phyloP scores from a whole-genome alignment of 1,140 invertebrate genomes.

The Ruditapes philippinarum region DNA sequence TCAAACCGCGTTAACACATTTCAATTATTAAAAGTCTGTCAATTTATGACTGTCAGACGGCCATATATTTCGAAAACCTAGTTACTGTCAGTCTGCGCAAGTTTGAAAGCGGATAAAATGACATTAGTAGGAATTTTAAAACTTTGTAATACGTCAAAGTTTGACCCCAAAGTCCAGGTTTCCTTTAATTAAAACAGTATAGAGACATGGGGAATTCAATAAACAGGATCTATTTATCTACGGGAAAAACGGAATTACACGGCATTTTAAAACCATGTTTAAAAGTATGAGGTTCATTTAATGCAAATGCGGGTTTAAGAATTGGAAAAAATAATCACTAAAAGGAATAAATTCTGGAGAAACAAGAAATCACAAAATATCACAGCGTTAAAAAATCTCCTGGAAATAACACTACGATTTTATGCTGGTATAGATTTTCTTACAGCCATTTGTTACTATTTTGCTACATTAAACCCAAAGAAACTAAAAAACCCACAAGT shows the following conservation, averaged over 20 bases:
- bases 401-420: background rate
- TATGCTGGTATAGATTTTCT: background rate
- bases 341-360: background rate
- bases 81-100: constrained; percentile 35
- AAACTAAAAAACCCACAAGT: background rate
- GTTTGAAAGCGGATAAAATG: constrained; percentile 37
- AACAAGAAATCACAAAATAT: background rate
- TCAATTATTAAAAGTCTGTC: constrained; percentile 65
- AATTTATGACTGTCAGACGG: constrained; percentile 23
- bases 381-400: background rate
- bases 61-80: constrained; percentile 54
- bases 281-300: background rate
- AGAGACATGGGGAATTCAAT: constrained; percentile 35
- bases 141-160: constrained; percentile 47
- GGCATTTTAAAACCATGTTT: background rate
- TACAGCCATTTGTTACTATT: background rate
- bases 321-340: background rate
- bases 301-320: background rate
- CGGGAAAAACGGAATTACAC: background rate
- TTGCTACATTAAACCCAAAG: background rate
- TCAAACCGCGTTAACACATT: constrained; percentile 59
- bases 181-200: constrained; percentile 51
- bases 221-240: constrained; percentile 21
- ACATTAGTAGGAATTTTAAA: constrained; percentile 61
- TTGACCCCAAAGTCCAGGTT: constrained; percentile 19